A percentile compares a stretch with the other conserved stretches of the same genome.
Conservation (phyloP, 1,140 invertebrate genomes). For the Brachionus plicatilis region DNA sequence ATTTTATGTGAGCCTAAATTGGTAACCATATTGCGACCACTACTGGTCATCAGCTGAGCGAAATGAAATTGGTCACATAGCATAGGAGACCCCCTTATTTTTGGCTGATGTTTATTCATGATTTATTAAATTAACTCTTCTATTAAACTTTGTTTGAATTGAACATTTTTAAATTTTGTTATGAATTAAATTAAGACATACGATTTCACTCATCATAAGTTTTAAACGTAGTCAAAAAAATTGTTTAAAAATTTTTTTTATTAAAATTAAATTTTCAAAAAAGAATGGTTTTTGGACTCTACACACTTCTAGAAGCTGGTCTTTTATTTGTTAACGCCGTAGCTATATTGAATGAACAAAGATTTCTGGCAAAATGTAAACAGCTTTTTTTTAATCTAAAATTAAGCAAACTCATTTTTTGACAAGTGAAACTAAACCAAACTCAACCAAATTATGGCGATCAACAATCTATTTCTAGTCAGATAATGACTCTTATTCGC, state of each 20-base stretch:
- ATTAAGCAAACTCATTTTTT: neutral
- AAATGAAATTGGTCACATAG: too few relatives aligned
- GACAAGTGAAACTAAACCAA: neutral
- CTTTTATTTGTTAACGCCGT: conserved; percentile 33
- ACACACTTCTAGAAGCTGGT: conserved; percentile 35
- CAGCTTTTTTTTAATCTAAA: neutral
- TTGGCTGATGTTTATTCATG: neutral
- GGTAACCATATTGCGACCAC: neutral
- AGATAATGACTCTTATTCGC: conserved; percentile 37
- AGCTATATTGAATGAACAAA: conserved; percentile 37
- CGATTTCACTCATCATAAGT: neutral
- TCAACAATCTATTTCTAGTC: neutral
- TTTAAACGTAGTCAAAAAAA: conserved; percentile 1
- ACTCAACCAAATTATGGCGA: conserved; percentile 21
- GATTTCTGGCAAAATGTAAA: conserved; percentile 29
- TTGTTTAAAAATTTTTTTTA: neutral
- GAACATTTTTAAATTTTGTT: neutral
- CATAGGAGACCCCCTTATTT: neutral
- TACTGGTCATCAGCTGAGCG: too few relatives aligned
- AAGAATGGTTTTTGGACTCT: conserved; percentile 36
- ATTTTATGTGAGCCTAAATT: neutral
- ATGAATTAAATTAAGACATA: neutral
- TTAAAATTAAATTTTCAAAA: neutral
- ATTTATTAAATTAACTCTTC: neutral
- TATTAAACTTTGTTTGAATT: neutral